Percentiles rank a stretch among this genome's conserved stretches.
Evolutionary conservation across 2,888 invertebrate genomes (phyloP).

Genomic region (Ormyrus rosae): DNA sequence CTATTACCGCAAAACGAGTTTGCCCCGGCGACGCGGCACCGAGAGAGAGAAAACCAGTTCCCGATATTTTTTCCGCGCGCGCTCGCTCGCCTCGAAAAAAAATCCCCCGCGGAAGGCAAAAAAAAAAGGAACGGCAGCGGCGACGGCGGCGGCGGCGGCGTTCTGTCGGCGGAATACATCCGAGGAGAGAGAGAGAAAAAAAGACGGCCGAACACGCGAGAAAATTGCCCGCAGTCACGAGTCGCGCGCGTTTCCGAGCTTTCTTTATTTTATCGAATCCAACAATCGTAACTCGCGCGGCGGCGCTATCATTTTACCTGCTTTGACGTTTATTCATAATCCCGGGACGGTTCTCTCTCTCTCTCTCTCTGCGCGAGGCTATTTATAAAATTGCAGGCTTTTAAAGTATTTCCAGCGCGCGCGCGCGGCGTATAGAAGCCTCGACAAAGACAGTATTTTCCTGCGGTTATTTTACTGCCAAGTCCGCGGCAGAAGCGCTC

Average conservation of each 20-base stretch:
- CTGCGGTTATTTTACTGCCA: slow-evolving; percentile 20
- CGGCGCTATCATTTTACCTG: slow-evolving; percentile 11
- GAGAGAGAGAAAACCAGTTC: slow-evolving; percentile 66
- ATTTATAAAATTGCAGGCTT: slow-evolving; percentile 46
- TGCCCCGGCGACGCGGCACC: slow-evolving; percentile 50
- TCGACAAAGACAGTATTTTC: slow-evolving; percentile 28
- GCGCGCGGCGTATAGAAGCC: too few species aligned
- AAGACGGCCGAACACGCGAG: slow-evolving; percentile 11
- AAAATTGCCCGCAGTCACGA: slow-evolving; percentile 55
- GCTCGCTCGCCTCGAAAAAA: slow-evolving; percentile 16
- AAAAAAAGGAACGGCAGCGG: background rate
- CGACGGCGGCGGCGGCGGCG: background rate
- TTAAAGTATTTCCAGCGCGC: slow-evolving; percentile 11
- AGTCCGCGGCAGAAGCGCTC: background rate
- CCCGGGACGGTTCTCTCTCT: background rate
- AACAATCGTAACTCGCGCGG: background rate
- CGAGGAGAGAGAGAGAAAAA: slow-evolving; percentile 5
- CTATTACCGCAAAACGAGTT: slow-evolving; percentile 66
- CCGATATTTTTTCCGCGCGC: slow-evolving; percentile 56
- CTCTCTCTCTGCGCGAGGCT: background rate
- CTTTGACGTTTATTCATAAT: slow-evolving; percentile 40
- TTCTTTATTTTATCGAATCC: slow-evolving; percentile 41
- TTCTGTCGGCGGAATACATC: slow-evolving; percentile 27
- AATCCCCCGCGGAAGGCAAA: background rate
- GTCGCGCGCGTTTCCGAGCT: background rate